Percentiles rank a stretch among this genome's conserved stretches.
Evolutionary conservation across 1,140 invertebrate species (phyloP).

Genomic region (Zophobas morio): DNA sequence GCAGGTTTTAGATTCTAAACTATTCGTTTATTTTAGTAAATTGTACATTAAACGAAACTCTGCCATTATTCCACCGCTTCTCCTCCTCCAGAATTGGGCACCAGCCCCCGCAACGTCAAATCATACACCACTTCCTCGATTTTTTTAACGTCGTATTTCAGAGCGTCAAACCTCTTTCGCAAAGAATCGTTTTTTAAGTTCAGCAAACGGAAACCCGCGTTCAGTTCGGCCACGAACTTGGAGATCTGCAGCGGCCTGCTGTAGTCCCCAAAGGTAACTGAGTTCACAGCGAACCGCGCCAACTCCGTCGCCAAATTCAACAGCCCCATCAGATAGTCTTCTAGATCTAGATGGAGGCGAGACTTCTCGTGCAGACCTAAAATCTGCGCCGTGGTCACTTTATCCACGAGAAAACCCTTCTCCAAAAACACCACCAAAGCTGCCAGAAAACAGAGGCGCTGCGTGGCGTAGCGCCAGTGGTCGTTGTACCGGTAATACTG

Average conservation of each 20-base stretch:
- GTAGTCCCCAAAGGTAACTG: slow-evolving; percentile 90
- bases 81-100: slow-evolving; percentile 63
- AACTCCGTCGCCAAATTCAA: slow-evolving; percentile 87
- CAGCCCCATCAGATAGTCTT: slow-evolving; percentile 91
- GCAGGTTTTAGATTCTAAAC: slow-evolving; percentile 59
- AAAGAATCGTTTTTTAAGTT: slow-evolving; percentile 94
- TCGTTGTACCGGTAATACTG: slow-evolving; percentile 90
- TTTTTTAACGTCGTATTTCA: slow-evolving; percentile 96
- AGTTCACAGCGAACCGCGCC: slow-evolving; percentile 88
- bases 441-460: slow-evolving; percentile 83
- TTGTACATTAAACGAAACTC: slow-evolving; percentile 21
- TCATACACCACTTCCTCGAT: slow-evolving; percentile 97
- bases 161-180: slow-evolving; percentile 88
- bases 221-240: slow-evolving; percentile 88
- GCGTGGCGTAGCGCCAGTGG: slow-evolving; percentile 88
- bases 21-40: slow-evolving; percentile 41
- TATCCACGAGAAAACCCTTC: slow-evolving; percentile 79
- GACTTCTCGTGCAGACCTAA: slow-evolving; percentile 75
- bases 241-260: slow-evolving; percentile 85
- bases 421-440: slow-evolving; percentile 87
- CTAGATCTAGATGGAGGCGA: slow-evolving; percentile 91
- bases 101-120: slow-evolving; percentile 87
- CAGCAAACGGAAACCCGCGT: slow-evolving; percentile 88
- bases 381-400: slow-evolving; percentile 83
- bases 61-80: slow-evolving; percentile 32